phyloP scores from a whole-genome alignment of 1,140 invertebrate species.

The Metaphire vulgaris region DNA sequence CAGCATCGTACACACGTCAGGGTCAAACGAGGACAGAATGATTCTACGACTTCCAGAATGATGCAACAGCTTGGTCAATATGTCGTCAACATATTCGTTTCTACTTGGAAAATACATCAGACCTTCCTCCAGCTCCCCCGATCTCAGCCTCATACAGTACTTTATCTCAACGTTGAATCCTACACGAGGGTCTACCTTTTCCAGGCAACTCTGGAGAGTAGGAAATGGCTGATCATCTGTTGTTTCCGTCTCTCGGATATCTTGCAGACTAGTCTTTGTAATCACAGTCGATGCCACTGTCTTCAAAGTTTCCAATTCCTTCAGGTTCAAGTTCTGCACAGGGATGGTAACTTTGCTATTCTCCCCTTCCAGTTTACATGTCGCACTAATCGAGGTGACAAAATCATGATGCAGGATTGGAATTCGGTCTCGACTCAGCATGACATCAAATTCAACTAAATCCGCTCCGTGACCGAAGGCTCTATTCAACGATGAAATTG shows the following conservation, averaged over 20 bases:
- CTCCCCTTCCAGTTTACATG: neutral
- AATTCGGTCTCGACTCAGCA: slow-evolving; percentile 12
- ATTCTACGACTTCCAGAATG: neutral
- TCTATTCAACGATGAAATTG: neutral
- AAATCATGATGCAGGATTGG: slow-evolving; percentile 19
- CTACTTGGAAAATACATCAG: slow-evolving; percentile 13
- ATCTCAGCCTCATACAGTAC: slow-evolving; percentile 17
- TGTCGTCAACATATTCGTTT: slow-evolving; percentile 23
- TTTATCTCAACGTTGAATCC: slow-evolving; percentile 20
- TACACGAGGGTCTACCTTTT: neutral
- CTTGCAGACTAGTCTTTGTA: no score
- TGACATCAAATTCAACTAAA: slow-evolving; percentile 15
- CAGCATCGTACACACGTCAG: slow-evolving; percentile 54
- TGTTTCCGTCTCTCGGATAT: no score
- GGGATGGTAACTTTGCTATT: neutral
- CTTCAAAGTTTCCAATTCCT: neutral
- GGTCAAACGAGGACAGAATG: slow-evolving; percentile 16
- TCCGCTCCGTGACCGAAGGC: neutral
- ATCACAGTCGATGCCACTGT: neutral
- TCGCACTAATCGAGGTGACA: neutral
- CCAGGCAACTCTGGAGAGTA: neutral
- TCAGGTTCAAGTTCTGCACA: neutral
- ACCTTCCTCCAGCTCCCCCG: slow-evolving; percentile 2
- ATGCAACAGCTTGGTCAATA: slow-evolving; percentile 5
- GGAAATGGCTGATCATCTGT: neutral